Evolutionary conservation across 1,140 invertebrate genomes (phyloP).

Genomic region (Pentalonia nigronervosa): DNA sequence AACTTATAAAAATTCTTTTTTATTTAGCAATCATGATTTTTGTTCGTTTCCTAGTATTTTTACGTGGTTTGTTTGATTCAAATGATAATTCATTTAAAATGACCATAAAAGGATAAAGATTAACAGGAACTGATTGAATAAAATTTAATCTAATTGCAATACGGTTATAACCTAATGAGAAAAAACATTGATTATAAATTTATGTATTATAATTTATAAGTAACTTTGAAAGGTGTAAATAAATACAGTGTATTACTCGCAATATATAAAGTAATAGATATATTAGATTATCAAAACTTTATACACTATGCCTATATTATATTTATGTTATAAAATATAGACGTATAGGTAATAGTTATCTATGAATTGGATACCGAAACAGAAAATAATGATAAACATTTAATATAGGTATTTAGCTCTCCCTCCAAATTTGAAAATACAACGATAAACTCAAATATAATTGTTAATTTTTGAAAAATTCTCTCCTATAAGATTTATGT

Average conservation of each 20-base stretch:
- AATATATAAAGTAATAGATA: background rate
- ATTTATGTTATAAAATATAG: too few species aligned
- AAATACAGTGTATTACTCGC: background rate
- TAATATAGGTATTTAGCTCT: too few species aligned
- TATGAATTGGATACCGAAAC: background rate
- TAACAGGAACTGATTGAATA: background rate
- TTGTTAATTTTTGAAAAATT: too few species aligned
- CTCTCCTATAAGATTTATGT: too few species aligned
- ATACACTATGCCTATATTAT: too few species aligned
- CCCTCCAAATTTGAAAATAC: too few species aligned
- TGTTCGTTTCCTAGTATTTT: background rate
- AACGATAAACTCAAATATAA: too few species aligned
- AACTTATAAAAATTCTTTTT: too few species aligned
- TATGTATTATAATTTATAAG: background rate
- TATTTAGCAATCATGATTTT: too few species aligned
- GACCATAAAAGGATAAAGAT: background rate
- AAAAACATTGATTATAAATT: background rate
- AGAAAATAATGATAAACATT: background rate
- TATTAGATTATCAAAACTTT: too few species aligned
- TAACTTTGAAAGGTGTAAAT: background rate
- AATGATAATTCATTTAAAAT: background rate
- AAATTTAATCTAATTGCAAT: background rate
- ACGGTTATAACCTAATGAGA: background rate
- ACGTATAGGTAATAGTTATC: too few species aligned
- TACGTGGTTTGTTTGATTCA: background rate